Evolutionary conservation across 2,888 invertebrate genomes (phyloP).

Genomic region (Athalia circularis): DNA sequence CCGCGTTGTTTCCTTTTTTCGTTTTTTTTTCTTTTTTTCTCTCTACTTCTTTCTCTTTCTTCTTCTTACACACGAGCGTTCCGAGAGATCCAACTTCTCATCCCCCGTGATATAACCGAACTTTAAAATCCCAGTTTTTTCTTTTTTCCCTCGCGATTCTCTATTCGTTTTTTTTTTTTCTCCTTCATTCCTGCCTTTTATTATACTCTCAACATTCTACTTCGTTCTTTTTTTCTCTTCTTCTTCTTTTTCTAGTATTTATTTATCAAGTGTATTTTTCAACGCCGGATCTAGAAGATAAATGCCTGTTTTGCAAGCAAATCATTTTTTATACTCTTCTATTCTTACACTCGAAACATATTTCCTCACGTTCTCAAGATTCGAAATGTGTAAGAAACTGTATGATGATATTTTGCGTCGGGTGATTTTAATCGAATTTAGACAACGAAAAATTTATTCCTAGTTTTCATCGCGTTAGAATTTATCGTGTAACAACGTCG

Average conservation of each 20-base stretch:
- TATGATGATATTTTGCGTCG: too few relatives aligned
- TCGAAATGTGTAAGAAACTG: neutral
- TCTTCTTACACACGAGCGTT: neutral
- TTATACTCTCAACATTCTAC: neutral
- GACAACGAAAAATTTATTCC: too few relatives aligned
- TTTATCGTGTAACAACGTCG: too few relatives aligned
- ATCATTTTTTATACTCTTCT: neutral
- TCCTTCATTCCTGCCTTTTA: neutral
- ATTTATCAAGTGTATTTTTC: constrained; percentile 39
- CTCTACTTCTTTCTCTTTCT: neutral
- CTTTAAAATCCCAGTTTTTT: neutral
- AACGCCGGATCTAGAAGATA: constrained; percentile 1
- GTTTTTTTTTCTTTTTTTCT: neutral
- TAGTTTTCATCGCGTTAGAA: too few relatives aligned
- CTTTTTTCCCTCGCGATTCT: neutral
- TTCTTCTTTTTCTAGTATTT: constrained; percentile 12
- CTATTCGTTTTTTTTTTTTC: neutral
- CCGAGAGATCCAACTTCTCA: too few relatives aligned
- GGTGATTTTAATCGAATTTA: too few relatives aligned
- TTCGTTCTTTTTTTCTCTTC: neutral
- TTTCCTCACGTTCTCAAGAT: constrained; percentile 1
- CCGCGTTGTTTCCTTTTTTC: neutral
- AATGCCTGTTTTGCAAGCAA: constrained; percentile 36
- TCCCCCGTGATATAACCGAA: neutral
- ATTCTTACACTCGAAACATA: neutral